Evolutionary conservation across 37 sponge, comb jelly and placozoan species (phyloP).

Genomic region (Chondrosia reniformis): DNA sequence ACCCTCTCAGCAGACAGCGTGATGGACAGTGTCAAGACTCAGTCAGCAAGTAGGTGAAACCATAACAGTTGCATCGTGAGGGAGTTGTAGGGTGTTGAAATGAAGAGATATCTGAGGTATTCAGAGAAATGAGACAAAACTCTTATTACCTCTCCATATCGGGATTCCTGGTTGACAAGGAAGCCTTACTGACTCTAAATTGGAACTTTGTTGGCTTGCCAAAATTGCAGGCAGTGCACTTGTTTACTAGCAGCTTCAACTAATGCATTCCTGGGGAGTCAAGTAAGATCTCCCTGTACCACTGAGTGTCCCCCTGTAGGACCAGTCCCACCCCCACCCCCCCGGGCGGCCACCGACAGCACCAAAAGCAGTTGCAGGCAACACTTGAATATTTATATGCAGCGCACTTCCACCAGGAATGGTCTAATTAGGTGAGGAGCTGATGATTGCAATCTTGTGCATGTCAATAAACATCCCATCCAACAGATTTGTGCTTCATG

Average conservation of each 20-base stretch:
- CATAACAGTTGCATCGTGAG: neutral
- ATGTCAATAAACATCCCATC: neutral
- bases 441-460: neutral
- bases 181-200: conserved; percentile 3
- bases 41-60: neutral
- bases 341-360: conserved; percentile 40
- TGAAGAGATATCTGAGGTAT: conserved; percentile 6
- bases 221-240: conserved; percentile 20
- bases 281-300: neutral
- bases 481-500: conserved; percentile 9
- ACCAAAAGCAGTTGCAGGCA: neutral
- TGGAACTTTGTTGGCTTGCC: conserved; percentile 25
- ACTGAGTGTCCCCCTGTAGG: neutral
- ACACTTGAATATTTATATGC: conserved; percentile 9
- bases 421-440: neutral
- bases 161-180: neutral
- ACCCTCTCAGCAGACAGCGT: too few species aligned
- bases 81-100: too few species aligned
- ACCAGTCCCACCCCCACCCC: neutral
- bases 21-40: too few species aligned
- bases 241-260: conserved; percentile 14
- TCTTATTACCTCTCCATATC: conserved; percentile 8
- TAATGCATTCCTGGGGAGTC: conserved; percentile 17
- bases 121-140: neutral
- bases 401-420: neutral